Conservation (phyloP, 2,888 invertebrate species). For the Drosophila fungiperda region DNA sequence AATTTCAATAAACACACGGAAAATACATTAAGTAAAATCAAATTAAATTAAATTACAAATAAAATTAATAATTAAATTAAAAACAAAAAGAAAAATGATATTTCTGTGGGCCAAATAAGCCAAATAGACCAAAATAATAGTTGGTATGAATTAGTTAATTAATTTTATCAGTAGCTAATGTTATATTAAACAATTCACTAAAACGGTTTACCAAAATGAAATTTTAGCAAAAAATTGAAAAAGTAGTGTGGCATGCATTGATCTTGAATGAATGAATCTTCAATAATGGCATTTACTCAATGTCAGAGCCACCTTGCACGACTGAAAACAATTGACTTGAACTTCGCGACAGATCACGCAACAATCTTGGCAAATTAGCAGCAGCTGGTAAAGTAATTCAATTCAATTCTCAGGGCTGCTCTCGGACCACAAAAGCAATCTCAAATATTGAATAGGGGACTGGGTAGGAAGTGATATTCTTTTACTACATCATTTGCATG, state of each 20-base stretch:
- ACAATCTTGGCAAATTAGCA: conserved; percentile 44
- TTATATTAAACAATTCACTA: not conserved
- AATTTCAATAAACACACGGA: not conserved
- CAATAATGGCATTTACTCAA: conserved; percentile 13
- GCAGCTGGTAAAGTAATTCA: conserved; percentile 36
- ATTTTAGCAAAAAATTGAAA: not conserved
- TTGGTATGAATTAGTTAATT: not conserved
- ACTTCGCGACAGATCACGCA: conserved; percentile 42
- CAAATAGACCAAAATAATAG: not conserved
- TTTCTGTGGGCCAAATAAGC: too few species aligned
- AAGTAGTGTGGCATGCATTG: not conserved
- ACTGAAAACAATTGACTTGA: conserved; percentile 46
- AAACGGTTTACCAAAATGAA: not conserved
- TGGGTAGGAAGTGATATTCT: conserved; percentile 7
- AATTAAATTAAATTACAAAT: not conserved
- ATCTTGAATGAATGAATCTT: conserved; percentile 9
- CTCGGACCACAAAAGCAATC: conserved; percentile 19
- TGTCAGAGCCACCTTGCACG: conserved; percentile 25
- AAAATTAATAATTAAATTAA: not conserved
- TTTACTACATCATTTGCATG: not conserved
- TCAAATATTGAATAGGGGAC: not conserved
- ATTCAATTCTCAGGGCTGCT: conserved; percentile 42
- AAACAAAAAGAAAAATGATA: not conserved
- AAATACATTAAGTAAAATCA: too few species aligned
- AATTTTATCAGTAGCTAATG: not conserved